Evolutionary conservation across 1,140 invertebrate species (phyloP), one percentile per base, ranked within the genome.

Genomic region (Nasonia vitripennis): DNA sequence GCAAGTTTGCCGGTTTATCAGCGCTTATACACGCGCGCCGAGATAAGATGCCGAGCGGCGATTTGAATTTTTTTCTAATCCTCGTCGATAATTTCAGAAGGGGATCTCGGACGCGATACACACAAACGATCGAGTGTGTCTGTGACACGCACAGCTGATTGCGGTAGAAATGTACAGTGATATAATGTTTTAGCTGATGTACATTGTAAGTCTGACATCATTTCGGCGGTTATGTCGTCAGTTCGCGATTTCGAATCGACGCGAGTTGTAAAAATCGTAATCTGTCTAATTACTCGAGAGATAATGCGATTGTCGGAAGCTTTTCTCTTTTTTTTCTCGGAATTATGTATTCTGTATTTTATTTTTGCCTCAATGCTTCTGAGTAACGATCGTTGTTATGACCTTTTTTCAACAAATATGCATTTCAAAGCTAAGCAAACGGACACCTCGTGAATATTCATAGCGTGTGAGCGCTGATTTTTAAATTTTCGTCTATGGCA

Each of bases 21-120:
- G 11, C 2, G 6, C 34, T 27, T 27, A 14, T 3, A 34, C 37
- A 20, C 41, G 7, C 14, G 68, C 23, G n/a, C 2, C 0, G 4
- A 31, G 81, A 83, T 83, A 77, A 83, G 48, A 67, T 83, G 37
- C 41, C 67, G 20, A 77, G 41, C 3, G 55, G 48, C 70, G 81
- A 67, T 83, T 83, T 68, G 9, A 67, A 83, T 83, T 82, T 82
- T 55, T 37, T 11, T 48, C 3, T 41, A 81, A 71, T 37, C 34
- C 11, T 80, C 23, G 51, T 71, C 67, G 79, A 23, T 71, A 48
- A 71, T 70, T 27, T 71, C 17, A 41, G n/a, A 7, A 45, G 62
- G 45, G 14, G 14, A 17, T 73, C 14, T 45, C 9, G 62, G 17
- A 68, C n/a, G 10, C 34, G 41, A 45, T 80, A 80, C 10, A 80